Percentiles rank a stretch among this genome's conserved stretches.
Evolutionary conservation across 2,797 vertebrate species (phyloP).

Genomic region (Anguilla anguilla): DNA sequence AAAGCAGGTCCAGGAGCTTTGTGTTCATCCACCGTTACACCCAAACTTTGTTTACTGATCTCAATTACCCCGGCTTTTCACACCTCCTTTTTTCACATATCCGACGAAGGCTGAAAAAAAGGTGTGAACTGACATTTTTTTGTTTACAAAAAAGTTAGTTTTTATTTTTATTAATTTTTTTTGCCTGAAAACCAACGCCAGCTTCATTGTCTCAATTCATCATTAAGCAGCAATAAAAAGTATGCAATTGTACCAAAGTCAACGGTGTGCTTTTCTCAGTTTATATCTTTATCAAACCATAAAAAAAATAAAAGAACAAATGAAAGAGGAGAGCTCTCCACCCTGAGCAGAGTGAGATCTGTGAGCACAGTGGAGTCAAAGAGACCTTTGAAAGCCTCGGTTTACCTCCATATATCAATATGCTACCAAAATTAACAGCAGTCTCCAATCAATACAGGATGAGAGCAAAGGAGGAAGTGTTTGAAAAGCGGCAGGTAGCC

Average conservation of each 20-base stretch:
- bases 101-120: neutral
- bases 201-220: neutral
- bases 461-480: constrained; percentile 22
- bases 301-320: neutral
- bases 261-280: neutral
- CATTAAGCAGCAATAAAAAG: constrained; percentile 8
- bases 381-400: constrained; percentile 33
- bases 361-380: constrained; percentile 9
- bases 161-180: neutral
- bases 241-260: constrained; percentile 25
- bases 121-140: neutral
- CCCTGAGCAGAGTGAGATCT: neutral
- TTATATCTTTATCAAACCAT: neutral
- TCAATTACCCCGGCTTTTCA: neutral
- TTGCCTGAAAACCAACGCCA: neutral
- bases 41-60: constrained; percentile 6
- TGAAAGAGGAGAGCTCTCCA: neutral
- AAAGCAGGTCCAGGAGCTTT: neutral
- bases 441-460: constrained; percentile 23
- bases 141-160: neutral
- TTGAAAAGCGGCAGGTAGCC: neutral
- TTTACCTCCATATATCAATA: constrained; percentile 36
- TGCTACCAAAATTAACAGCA: constrained; percentile 26
- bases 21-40: neutral
- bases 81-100: neutral